Conservation (phyloP, 2,888 invertebrate genomes). For the Mythimna lalbum region DNA sequence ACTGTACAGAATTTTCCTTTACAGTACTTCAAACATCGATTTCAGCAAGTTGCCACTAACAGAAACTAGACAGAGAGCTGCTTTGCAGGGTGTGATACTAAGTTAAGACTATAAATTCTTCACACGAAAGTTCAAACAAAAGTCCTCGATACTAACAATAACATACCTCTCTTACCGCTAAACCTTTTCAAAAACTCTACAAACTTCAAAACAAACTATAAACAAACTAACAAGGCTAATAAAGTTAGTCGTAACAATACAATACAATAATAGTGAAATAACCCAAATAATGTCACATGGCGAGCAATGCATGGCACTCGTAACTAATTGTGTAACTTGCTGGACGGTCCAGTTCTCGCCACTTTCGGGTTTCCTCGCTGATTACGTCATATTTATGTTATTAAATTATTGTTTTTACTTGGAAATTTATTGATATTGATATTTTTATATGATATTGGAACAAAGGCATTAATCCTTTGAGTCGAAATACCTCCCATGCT, state of each 20-base stretch:
- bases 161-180: neutral
- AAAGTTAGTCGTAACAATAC: slow-evolving; percentile 17
- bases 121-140: neutral
- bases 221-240: slow-evolving; percentile 23
- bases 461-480: neutral
- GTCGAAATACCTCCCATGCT: no score
- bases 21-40: no score
- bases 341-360: neutral
- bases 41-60: no score
- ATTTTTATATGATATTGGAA: no score
- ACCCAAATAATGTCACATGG: slow-evolving; percentile 45
- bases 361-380: slow-evolving; percentile 30
- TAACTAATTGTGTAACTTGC: slow-evolving; percentile 39
- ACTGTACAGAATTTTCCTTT: no score
- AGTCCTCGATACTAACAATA: no score
- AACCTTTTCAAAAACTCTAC: neutral
- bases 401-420: slow-evolving; percentile 10
- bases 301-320: slow-evolving; percentile 33
- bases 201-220: slow-evolving; percentile 23
- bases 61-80: neutral
- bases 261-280: slow-evolving; percentile 26
- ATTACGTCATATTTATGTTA: slow-evolving; percentile 22
- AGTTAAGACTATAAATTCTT: neutral
- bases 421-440: no score
- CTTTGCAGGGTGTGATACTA: neutral